Evolutionary conservation across 2,888 invertebrate species (phyloP), one percentile per base, ranked within the genome.

Genomic region (Lithophane socia): DNA sequence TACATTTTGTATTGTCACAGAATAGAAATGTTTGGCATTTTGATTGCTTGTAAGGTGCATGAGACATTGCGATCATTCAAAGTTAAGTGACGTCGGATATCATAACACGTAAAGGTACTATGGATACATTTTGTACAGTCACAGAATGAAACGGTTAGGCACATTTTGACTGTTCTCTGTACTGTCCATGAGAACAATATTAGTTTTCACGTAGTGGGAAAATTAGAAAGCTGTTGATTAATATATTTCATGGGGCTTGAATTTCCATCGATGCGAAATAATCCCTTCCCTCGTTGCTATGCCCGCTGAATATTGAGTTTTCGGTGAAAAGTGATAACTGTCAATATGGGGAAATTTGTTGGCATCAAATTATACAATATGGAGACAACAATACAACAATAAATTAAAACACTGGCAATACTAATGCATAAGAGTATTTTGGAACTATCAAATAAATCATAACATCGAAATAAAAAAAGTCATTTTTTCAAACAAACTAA

Each of bases 181-280:
- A 4, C 37, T 42, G 3, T 13, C 13, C 13, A 64, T 42, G n/a
- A 16, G 13, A 4, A 2, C 0, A 3, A 8, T n/a, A 1, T 64
- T 16, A 16, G 16, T 64, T 44, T 44, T 44, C n/a, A 12, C 18
- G 37, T 4, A 37, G 5, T 37, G 37, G 3, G 37, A 37, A 37
- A 37, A 37, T 37, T 37, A 37, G 37, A 82, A 82, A 69, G 24
- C 60, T 42, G 58, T 67, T 21, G 78, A 68, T 81, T 52, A 61
- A 61, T 63, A n/a, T 52, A 82, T 69, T 78, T 69, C 78, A 81
- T 69, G 83, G 68, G 18, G 83, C 64, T 82, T 78, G 49, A 58
- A 78, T 44, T 73, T 54, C 47, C 78, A 44, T 58, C 37, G 69
- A 73, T 73, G 69, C 73, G 81, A 72, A 82, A 73, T 82, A 81